Conservation (phyloP, 2,888 invertebrate genomes). For the Euplexia lucipara region DNA sequence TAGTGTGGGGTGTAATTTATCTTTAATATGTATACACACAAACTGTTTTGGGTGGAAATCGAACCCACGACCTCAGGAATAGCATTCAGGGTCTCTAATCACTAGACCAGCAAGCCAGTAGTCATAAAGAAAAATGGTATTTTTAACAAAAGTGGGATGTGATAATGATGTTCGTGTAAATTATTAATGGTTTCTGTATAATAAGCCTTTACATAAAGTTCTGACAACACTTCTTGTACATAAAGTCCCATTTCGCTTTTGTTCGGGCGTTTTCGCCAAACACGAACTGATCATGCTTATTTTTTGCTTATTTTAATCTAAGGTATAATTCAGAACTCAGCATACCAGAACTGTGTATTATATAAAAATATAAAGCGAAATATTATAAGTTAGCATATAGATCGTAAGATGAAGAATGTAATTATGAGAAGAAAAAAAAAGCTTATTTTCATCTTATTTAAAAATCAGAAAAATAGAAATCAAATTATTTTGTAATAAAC, state of each 20-base stretch:
- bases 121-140: too few species aligned
- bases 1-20: too few species aligned
- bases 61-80: too few species aligned
- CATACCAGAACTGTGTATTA: slow-evolving; percentile 70
- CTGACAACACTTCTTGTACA: slow-evolving; percentile 28
- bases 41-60: too few species aligned
- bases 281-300: slow-evolving; percentile 30
- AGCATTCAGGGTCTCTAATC: too few species aligned
- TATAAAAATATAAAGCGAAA: slow-evolving; percentile 60
- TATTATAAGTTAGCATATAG: slow-evolving; percentile 63
- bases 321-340: slow-evolving; percentile 72
- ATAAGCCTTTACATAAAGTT: neutral
- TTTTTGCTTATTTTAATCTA: neutral
- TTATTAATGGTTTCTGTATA: neutral
- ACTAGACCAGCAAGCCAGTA: too few species aligned
- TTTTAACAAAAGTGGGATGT: too few species aligned
- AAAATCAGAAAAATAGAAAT: slow-evolving; percentile 65
- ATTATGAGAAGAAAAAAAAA: slow-evolving; percentile 60
- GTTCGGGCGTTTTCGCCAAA: slow-evolving; percentile 22
- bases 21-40: too few species aligned
- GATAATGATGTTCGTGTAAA: neutral
- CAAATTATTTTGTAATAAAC: slow-evolving; percentile 69
- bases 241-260: slow-evolving; percentile 26
- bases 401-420: slow-evolving; percentile 64
- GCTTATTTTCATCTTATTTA: slow-evolving; percentile 48